Base-by-base conservation (phyloP, 2,797 vertebrate genomes). In the Pseudopleuronectes americanus region DNA sequence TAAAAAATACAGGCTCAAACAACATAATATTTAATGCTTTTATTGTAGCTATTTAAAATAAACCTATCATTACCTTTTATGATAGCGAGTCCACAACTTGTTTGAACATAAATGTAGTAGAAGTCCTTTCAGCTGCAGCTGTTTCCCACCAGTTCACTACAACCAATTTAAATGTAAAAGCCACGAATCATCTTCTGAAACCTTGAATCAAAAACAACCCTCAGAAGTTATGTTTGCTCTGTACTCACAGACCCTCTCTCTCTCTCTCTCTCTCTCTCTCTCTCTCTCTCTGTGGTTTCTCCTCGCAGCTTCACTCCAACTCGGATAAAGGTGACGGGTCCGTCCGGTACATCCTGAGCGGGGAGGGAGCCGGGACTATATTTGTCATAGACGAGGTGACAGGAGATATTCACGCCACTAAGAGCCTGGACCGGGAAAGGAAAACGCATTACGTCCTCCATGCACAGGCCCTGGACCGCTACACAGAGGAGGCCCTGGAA, bases 261-360 rank as follows among this genome's bases (percentile, higher is more conserved):
- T 3, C 26, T 26, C 26, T 26, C 26, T 41, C 38, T 41, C 43
- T 17, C 43, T 1, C 17, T 16, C 43, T 45, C 43, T 1, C 17
- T 16, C 43, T 45, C 3, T 82, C 60, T 80, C 21, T 90, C 33
- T 87, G 57, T 48, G 2, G 81, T 56, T 75, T 31, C 23, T 8
- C 21, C 60, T 68, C 68, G 24, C 94, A 99, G 98, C 95, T 99
- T 76, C 98, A 99, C 91, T 99, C 98, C 64, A 99, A 99, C 95
- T 99, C 98, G 0, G 98, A 99, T 92, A 99, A 99, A 95, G 98
- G 97, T 41, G 98, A 99, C 76, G 98, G 98, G 71, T 96, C 97
- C 17, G 98, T 99, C 85, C 95, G 97, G 88, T 99, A 99, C 89
- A 98, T 99, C 75, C 95, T 99, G 76, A 98, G 96, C 61, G 98